phyloP scores from a whole-genome alignment of 2,113 vertebrate genomes.

The Protobothrops mucrosquamatus region DNA sequence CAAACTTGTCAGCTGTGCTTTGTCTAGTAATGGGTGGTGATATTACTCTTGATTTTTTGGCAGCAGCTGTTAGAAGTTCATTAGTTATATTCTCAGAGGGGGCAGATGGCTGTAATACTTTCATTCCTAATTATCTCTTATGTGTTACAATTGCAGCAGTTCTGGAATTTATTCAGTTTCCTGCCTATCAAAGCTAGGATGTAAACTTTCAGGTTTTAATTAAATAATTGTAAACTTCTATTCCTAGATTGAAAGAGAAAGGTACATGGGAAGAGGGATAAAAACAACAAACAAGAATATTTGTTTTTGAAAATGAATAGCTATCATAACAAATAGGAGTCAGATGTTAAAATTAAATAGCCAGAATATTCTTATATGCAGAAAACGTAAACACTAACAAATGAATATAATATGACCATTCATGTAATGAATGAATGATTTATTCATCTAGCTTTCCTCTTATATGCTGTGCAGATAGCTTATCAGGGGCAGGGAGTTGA shows the following conservation, averaged over 20 bases:
- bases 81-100: slow-evolving; percentile 73
- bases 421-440: neutral
- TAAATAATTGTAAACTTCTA: slow-evolving; percentile 5
- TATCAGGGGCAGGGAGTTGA: neutral
- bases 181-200: slow-evolving; percentile 37
- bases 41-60: slow-evolving; percentile 66
- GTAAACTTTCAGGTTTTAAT: slow-evolving; percentile 16
- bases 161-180: slow-evolving; percentile 54
- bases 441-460: neutral
- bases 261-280: neutral
- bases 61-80: slow-evolving; percentile 73
- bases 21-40: slow-evolving; percentile 73
- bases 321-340: neutral
- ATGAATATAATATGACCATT: neutral
- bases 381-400: neutral
- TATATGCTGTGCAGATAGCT: neutral
- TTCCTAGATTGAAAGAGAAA: slow-evolving; percentile 4
- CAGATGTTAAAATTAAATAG: neutral
- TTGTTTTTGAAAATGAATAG: neutral
- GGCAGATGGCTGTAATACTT: slow-evolving; percentile 72
- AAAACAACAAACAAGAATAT: neutral
- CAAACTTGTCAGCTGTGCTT: slow-evolving; percentile 73
- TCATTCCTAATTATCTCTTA: slow-evolving; percentile 76
- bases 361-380: neutral
- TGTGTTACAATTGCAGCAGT: slow-evolving; percentile 59